phyloP scores from a whole-genome alignment of 1,140 invertebrate species.

The Melanaphis sacchari region DNA sequence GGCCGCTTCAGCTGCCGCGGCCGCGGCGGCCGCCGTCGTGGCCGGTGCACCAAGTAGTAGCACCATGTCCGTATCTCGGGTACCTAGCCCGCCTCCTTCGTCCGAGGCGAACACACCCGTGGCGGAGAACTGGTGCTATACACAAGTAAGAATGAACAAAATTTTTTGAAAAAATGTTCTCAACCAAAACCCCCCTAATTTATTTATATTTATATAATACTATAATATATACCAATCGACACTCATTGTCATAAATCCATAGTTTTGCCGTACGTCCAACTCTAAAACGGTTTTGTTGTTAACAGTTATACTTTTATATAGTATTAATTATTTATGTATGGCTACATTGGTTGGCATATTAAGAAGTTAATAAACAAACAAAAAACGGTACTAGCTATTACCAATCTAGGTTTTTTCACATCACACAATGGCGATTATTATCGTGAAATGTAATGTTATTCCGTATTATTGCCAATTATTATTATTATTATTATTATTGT shows the following conservation, averaged over 20 bases:
- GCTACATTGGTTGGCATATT: not conserved
- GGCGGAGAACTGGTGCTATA: conserved; percentile 96
- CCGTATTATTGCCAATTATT: not conserved
- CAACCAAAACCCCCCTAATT: not conserved
- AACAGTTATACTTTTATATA: not conserved
- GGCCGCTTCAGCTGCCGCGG: conserved; percentile 69
- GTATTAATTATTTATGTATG: not conserved
- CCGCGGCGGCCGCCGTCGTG: conserved; percentile 70
- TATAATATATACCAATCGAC: not conserved
- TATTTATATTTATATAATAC: not conserved
- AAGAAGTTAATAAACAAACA: conserved; percentile 3
- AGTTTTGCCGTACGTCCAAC: not conserved
- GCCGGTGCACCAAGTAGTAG: conserved; percentile 71
- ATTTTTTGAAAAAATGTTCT: not conserved
- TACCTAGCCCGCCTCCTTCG: conserved; percentile 86
- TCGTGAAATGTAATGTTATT: conserved; percentile 42
- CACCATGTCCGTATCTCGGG: conserved; percentile 88
- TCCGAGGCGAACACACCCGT: conserved; percentile 90
- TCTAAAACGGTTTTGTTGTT: not conserved
- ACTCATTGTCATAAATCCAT: not conserved
- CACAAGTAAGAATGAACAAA: conserved; percentile 74
- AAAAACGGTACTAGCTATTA: conserved; percentile 24
- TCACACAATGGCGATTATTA: conserved; percentile 39
- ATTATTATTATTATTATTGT: conserved; percentile 26
- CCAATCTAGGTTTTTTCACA: conserved; percentile 18